Evolutionary conservation across 2,113 vertebrate genomes (phyloP), one percentile per base, ranked within the genome.

Genomic region (Brachionichthys hirsutus): DNA sequence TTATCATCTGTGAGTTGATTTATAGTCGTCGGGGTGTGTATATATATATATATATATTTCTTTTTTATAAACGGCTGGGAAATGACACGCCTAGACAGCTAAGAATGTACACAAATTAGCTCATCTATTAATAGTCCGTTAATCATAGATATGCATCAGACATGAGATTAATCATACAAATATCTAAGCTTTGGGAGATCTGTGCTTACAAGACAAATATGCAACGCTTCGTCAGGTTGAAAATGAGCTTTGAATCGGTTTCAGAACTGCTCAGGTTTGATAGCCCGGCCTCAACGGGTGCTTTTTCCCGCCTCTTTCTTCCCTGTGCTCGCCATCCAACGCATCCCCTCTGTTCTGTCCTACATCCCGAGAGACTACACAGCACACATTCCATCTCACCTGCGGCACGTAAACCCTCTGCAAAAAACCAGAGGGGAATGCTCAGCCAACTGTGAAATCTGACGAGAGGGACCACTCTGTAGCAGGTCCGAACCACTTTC

Each of bases 51-150:
- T n/a, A n/a, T n/a, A n/a, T n/a, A n/a, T n/a, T n/a, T n/a, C n/a
- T n/a, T 87, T 87, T 78, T 83, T 85, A 18, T 81, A 80, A 71
- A 64, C 2, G 17, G 70, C 64, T 64, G 69, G 74, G 64, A 68
- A 65, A 64, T 36, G 36, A 35, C 64, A 82, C 75, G 73, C 81
- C 73, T 74, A 82, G 85, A 89, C 88, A 88, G 85, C 78, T 51
- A 89, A 87, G 89, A 91, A 91, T 91, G 89, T 92, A 90, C 34
- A 22, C 51, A 69, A 52, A 85, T 62, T 3, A 78, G 38, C 48
- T 76, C 17, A 66, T 77, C 35, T 67, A 54, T 70, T 57, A 59
- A 41, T n/a, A 60, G 62, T 74, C 68, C 54, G 66, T 63, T 49
- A 72, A 62, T 64, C 48, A 54, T 65, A 54, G 34, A 43, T 70